Percentiles rank a stretch among this genome's conserved stretches.
Conservation (phyloP, 1,140 invertebrate species). For the Helicoverpa zea region DNA sequence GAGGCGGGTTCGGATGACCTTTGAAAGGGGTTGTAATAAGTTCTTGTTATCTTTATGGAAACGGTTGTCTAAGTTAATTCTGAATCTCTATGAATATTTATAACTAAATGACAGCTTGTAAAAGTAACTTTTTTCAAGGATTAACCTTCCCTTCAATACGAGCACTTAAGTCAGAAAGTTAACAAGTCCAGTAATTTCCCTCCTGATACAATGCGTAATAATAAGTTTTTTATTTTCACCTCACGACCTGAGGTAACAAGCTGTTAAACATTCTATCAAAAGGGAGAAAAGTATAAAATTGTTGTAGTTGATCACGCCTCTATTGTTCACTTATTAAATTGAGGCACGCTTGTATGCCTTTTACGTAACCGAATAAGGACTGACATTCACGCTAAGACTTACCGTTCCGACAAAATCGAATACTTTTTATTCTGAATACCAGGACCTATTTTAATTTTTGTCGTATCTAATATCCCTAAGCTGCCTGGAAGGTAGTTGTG, state of each 20-base stretch:
- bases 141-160: not conserved
- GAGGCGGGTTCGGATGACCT: slow-evolving; percentile 1
- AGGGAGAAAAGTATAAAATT: slow-evolving; percentile 34
- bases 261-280: slow-evolving; percentile 59
- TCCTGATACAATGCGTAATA: slow-evolving; percentile 29
- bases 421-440: not conserved
- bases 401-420: not conserved
- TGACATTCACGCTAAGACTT: not conserved
- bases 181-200: slow-evolving; percentile 8
- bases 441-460: no score
- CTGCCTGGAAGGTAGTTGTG: no score
- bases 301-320: slow-evolving; percentile 20
- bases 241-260: slow-evolving; percentile 56
- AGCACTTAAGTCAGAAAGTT: slow-evolving; percentile 19
- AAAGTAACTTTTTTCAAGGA: not conserved
- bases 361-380: slow-evolving; percentile 21
- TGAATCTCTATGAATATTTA: no score
- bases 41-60: no score
- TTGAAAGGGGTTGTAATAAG: not conserved
- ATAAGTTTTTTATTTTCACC: slow-evolving; percentile 45
- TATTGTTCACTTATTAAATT: slow-evolving; percentile 35
- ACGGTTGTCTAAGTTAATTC: no score
- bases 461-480: no score
- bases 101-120: not conserved
- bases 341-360: slow-evolving; percentile 12